Evolutionary conservation across 2,113 vertebrate genomes (phyloP).

Genomic region (Peromyscus leucopus): DNA sequence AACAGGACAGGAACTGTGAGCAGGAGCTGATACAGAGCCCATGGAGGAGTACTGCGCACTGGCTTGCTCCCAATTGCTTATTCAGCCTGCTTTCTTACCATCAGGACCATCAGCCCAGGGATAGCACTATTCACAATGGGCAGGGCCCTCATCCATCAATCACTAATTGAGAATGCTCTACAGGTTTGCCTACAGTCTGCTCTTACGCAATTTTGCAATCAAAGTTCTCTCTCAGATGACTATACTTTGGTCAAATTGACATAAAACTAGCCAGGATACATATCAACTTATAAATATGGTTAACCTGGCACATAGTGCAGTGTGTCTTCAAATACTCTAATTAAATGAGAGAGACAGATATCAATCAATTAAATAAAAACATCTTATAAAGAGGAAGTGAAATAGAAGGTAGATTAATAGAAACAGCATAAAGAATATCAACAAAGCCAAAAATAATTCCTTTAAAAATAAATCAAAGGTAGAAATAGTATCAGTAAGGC

Average conservation of each 20-base stretch:
- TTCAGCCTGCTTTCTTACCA: not conserved
- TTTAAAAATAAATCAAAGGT: constrained; percentile 21
- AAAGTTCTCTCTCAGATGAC: not conserved
- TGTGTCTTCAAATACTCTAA: not conserved
- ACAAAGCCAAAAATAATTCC: not conserved
- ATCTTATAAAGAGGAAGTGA: not conserved
- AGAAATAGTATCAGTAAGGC: not conserved
- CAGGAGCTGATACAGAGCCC: not conserved
- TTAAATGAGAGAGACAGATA: not conserved
- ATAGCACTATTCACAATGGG: not conserved
- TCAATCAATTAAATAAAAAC: not conserved
- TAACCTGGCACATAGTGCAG: not conserved
- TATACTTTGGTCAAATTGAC: not conserved
- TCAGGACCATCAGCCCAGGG: not conserved
- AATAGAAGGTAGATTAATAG: constrained; percentile 9
- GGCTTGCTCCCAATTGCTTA: not conserved
- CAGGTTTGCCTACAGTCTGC: not conserved
- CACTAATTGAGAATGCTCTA: not conserved
- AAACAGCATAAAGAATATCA: not conserved
- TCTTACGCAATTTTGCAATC: not conserved
- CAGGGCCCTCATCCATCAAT: not conserved
- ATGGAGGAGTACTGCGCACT: not conserved
- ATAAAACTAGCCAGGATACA: not conserved
- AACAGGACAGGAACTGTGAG: not conserved
- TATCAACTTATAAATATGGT: not conserved